These are phyloP conservation scores for Mesaphorura yosii DNA, from an alignment of 1,140 invertebrate genomes.

Conservation along the genomic window DNA sequence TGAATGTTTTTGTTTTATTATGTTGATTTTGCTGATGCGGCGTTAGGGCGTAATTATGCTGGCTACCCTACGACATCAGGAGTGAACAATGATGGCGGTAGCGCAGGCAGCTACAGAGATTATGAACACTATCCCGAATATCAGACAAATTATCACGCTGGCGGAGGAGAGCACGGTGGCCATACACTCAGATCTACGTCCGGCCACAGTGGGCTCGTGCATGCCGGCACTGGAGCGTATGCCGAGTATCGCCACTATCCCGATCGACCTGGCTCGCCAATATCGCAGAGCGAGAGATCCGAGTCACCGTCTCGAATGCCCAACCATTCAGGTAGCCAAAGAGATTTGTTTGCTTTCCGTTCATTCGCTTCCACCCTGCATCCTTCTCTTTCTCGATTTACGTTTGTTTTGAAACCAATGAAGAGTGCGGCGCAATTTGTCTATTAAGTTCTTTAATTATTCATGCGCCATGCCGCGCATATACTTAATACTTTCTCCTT, in stretches of 20 bases:
- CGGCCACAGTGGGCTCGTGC: slow-evolving; percentile 3
- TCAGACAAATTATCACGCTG: slow-evolving; percentile 32
- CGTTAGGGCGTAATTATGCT: slow-evolving; percentile 16
- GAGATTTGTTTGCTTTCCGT: no score
- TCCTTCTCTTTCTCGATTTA: no score
- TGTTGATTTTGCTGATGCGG: slow-evolving; percentile 1
- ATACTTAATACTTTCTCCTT: no score
- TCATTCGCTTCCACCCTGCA: no score
- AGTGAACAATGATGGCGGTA: slow-evolving; percentile 31
- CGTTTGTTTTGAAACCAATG: no score
- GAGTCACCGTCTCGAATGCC: slow-evolving; percentile 44
- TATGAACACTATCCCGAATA: slow-evolving; percentile 49
- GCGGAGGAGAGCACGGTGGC: no score
- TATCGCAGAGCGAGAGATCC: slow-evolving; percentile 47
- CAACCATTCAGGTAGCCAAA: no score
- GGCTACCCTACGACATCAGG: slow-evolving; percentile 2
- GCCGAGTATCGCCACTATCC: slow-evolving; percentile 31
- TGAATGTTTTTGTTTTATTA: background rate
- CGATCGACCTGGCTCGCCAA: slow-evolving; percentile 46
- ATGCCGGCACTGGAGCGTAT: slow-evolving; percentile 17
- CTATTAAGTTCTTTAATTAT: no score
- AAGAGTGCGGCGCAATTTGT: no score
- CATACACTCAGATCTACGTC: no score
- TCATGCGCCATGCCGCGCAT: no score
- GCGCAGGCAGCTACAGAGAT: slow-evolving; percentile 40